phyloP scores from a whole-genome alignment of 2,888 invertebrate species.

The Limenitis camilla region DNA sequence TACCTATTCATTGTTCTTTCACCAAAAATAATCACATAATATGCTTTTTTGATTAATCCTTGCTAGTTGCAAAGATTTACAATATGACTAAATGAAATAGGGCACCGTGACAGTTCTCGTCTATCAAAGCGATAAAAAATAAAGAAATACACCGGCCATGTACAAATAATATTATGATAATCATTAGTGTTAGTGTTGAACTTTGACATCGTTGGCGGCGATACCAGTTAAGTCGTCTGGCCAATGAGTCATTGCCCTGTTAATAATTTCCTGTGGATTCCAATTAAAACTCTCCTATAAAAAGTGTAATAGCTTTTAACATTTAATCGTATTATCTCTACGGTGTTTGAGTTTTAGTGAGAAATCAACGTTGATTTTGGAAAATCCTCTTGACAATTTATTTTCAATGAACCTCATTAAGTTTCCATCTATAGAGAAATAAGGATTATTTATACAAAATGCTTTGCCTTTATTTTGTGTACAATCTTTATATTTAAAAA shows the following conservation, averaged over 20 bases:
- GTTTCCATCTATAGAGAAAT: too few species aligned
- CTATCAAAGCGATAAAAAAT: not conserved
- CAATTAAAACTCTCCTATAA: slow-evolving; percentile 15
- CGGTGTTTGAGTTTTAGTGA: not conserved
- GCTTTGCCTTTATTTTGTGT: too few species aligned
- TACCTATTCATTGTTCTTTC: too few species aligned
- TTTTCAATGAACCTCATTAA: too few species aligned
- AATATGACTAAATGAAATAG: too few species aligned
- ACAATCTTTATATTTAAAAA: too few species aligned
- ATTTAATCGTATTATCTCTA: not conserved
- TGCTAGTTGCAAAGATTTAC: too few species aligned
- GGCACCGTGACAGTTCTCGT: not conserved
- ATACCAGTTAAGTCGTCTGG: slow-evolving; percentile 17
- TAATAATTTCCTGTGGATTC: slow-evolving; percentile 35
- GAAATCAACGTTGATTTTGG: not conserved
- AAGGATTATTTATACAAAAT: too few species aligned
- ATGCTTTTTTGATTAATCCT: too few species aligned
- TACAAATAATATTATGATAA: not conserved
- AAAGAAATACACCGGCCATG: not conserved
- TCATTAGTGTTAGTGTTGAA: slow-evolving; percentile 20
- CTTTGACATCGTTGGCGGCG: slow-evolving; percentile 19
- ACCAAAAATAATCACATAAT: too few species aligned
- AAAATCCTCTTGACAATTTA: too few species aligned
- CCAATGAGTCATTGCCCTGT: slow-evolving; percentile 34
- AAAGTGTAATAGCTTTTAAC: not conserved